Evolutionary conservation across 2,888 invertebrate species (phyloP).

Genomic region (Plusia festucae): DNA sequence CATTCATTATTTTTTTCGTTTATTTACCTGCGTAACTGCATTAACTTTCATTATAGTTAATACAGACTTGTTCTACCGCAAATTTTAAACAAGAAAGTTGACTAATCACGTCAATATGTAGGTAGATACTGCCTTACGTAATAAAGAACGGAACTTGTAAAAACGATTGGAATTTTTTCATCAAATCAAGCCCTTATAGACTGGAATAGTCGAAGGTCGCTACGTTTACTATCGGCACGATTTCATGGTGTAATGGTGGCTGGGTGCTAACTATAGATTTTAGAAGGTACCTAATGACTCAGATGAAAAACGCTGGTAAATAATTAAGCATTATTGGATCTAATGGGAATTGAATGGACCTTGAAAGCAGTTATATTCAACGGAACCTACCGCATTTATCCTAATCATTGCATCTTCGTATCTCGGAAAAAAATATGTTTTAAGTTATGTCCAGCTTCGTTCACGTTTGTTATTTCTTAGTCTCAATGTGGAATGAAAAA

Average conservation of each 20-base stretch:
- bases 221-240: slow-evolving; percentile 50
- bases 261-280: slow-evolving; percentile 32
- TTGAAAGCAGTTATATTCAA: neutral
- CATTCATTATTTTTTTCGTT: neutral
- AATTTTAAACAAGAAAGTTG: neutral
- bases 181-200: slow-evolving; percentile 35
- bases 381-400: too few species aligned
- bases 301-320: neutral
- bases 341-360: neutral
- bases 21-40: neutral
- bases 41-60: neutral
- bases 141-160: neutral
- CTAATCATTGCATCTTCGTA: too few species aligned
- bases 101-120: neutral
- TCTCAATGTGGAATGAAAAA: too few species aligned
- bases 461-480: too few species aligned
- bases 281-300: slow-evolving; percentile 46
- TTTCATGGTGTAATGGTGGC: slow-evolving; percentile 48
- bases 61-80: neutral
- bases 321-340: neutral
- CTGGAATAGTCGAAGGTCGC: slow-evolving; percentile 48
- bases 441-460: too few species aligned
- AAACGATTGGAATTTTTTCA: slow-evolving; percentile 26
- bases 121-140: slow-evolving; percentile 11
- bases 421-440: too few species aligned